phyloP scores from a whole-genome alignment of 2,113 vertebrate genomes.

The Calonectris borealis region DNA sequence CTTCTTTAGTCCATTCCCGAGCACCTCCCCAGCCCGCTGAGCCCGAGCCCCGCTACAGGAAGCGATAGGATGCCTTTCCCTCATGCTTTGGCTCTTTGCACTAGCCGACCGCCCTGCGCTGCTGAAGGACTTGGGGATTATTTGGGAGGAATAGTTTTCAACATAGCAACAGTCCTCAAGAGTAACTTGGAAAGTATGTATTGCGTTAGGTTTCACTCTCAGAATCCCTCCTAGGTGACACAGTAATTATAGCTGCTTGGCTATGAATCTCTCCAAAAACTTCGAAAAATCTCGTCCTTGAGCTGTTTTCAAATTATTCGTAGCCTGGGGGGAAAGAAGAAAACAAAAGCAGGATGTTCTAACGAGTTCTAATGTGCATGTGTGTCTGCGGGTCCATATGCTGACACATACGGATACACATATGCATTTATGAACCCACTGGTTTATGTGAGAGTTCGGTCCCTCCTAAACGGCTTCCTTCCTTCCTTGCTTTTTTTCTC shows the following conservation, averaged over 20 bases:
- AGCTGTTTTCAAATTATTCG: slow-evolving; percentile 19
- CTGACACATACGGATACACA: background rate
- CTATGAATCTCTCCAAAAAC: background rate
- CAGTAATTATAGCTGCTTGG: background rate
- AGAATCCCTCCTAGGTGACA: background rate
- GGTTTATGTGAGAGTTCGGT: background rate
- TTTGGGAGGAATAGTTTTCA: background rate
- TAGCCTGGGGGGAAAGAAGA: background rate
- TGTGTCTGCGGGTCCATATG: background rate
- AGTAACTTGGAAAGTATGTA: background rate
- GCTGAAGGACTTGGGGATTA: background rate
- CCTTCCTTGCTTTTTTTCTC: background rate
- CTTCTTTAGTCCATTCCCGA: background rate
- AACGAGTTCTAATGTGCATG: background rate
- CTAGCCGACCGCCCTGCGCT: background rate
- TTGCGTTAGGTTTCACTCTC: background rate
- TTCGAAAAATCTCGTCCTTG: slow-evolving; percentile 2
- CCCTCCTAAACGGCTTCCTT: background rate
- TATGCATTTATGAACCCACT: background rate
- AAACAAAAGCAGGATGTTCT: slow-evolving; percentile 45
- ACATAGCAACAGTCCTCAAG: background rate
- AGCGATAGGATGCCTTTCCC: background rate
- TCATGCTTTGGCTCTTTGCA: background rate
- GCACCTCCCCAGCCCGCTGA: background rate
- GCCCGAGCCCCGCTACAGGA: background rate